Evolutionary conservation across 1,140 invertebrate genomes (phyloP).

Genomic region (Sarcophaga bullata): DNA sequence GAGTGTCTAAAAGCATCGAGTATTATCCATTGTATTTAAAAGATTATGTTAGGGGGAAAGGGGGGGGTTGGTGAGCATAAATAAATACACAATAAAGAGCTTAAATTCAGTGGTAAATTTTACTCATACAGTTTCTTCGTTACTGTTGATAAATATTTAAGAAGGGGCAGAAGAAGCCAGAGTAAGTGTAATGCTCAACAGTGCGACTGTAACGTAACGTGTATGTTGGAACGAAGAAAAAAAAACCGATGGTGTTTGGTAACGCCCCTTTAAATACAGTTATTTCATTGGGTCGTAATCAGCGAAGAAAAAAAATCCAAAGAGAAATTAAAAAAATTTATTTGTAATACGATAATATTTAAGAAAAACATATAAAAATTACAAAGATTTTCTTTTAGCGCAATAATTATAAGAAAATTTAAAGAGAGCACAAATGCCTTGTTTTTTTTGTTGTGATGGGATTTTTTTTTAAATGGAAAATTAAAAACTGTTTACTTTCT

Average conservation of each 20-base stretch:
- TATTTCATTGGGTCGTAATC: slow-evolving; percentile 65
- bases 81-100: too few species aligned
- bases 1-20: too few species aligned
- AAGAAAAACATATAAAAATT: background rate
- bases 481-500: too few species aligned
- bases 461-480: too few species aligned
- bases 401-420: background rate
- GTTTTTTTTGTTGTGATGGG: too few species aligned
- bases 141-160: background rate
- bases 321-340: background rate
- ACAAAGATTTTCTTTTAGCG: background rate
- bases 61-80: too few species aligned
- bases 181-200: slow-evolving; percentile 15
- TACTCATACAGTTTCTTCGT: background rate
- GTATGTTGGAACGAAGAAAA: too few species aligned
- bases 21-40: too few species aligned
- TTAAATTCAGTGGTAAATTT: too few species aligned
- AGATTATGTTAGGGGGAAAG: too few species aligned
- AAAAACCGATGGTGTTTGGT: slow-evolving; percentile 55
- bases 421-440: too few species aligned
- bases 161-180: background rate
- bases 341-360: background rate
- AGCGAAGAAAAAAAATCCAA: slow-evolving; percentile 48
- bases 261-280: slow-evolving; percentile 66
- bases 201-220: background rate